phyloP scores from a whole-genome alignment of 2,888 invertebrate species.

The Scelioninae gen. 1 region DNA sequence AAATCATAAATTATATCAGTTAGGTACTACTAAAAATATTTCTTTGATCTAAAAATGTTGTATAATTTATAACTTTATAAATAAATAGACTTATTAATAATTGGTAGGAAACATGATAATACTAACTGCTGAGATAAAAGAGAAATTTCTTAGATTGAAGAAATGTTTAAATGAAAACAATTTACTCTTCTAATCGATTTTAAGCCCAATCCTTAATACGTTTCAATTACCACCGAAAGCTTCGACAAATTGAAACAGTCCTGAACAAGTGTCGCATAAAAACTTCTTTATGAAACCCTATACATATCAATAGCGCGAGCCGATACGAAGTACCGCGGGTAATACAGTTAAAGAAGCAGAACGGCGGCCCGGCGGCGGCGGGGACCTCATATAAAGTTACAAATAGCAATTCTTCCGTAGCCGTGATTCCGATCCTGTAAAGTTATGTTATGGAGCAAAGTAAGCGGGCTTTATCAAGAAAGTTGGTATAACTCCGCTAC shows the following conservation, averaged over 20 bases:
- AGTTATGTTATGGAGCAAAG: slow-evolving; percentile 84
- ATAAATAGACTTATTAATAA: too few species aligned
- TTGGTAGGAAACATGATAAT: too few species aligned
- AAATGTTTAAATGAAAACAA: not conserved
- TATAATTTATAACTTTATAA: too few species aligned
- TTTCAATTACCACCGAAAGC: slow-evolving; percentile 26
- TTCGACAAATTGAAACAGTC: slow-evolving; percentile 50
- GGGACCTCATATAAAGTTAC: slow-evolving; percentile 84
- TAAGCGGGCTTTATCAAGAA: slow-evolving; percentile 84
- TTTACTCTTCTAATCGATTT: not conserved
- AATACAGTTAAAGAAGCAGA: slow-evolving; percentile 76
- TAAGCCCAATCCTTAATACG: slow-evolving; percentile 1
- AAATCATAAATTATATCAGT: too few species aligned
- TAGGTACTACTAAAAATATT: too few species aligned
- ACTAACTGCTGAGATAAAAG: too few species aligned
- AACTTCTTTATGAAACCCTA: slow-evolving; percentile 59
- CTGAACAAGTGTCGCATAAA: slow-evolving; percentile 56
- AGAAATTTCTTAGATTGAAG: not conserved
- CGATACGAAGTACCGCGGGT: slow-evolving; percentile 72
- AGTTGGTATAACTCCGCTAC: slow-evolving; percentile 83
- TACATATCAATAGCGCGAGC: slow-evolving; percentile 55
- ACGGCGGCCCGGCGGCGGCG: slow-evolving; percentile 68
- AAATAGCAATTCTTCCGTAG: slow-evolving; percentile 84
- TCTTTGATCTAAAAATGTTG: too few species aligned
- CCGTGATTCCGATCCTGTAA: slow-evolving; percentile 84